Conservation (phyloP, 2,888 invertebrate genomes). For the Hedya salicella region DNA sequence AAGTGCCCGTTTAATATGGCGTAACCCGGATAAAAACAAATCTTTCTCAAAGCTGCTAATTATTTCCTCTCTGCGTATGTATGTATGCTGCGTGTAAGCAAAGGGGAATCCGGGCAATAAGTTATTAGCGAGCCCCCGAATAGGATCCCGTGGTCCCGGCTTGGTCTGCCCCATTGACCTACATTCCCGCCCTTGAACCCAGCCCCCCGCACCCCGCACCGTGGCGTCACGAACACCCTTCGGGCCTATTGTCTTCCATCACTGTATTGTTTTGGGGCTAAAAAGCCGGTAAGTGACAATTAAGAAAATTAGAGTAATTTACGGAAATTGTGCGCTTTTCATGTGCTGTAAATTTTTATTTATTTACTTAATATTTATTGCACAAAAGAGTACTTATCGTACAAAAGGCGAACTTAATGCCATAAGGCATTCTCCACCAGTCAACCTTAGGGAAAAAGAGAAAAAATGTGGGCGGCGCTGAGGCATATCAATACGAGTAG, state of each 20-base stretch:
- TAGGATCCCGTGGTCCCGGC: constrained; percentile 54
- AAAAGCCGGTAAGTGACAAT: constrained; percentile 51
- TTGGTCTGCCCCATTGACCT: constrained; percentile 73
- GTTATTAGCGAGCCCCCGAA: constrained; percentile 42
- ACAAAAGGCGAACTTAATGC: too few species aligned
- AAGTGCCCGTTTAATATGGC: too few species aligned
- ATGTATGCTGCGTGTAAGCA: constrained; percentile 1
- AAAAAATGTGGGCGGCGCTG: too few species aligned
- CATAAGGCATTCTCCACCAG: too few species aligned
- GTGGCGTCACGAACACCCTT: constrained; percentile 76
- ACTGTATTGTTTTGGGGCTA: constrained; percentile 54
- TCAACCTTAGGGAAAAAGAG: too few species aligned
- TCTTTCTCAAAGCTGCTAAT: too few species aligned
- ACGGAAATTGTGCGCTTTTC: not conserved
- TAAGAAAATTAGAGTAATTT: constrained; percentile 29
- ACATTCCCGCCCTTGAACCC: constrained; percentile 81
- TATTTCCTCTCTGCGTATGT: too few species aligned
- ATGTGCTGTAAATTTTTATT: not conserved
- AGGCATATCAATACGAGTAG: too few species aligned
- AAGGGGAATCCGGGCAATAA: constrained; percentile 27
- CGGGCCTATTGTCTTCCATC: constrained; percentile 61
- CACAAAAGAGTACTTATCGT: too few species aligned
- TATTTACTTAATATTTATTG: too few species aligned
- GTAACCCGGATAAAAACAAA: too few species aligned
- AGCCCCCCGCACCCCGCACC: constrained; percentile 57